Conservation (phyloP, 1,140 invertebrate genomes). For the Cydia amplana region DNA sequence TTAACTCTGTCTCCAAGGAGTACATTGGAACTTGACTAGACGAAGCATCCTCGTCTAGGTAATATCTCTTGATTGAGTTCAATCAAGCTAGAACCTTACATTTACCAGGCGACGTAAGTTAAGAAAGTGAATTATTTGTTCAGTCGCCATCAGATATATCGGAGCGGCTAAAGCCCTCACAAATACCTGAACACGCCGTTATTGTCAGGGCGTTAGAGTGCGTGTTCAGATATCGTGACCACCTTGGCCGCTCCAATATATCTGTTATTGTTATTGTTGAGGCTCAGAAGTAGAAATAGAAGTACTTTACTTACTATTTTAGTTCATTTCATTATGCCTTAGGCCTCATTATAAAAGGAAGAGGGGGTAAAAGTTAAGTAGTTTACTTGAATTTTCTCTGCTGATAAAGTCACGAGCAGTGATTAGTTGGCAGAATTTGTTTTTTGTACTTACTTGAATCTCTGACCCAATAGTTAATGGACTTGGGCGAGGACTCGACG, state of each 20-base stretch:
- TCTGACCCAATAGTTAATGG: slow-evolving; percentile 93
- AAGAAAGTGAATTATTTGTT: neutral
- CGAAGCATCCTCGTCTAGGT: neutral
- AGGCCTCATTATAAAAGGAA: no score
- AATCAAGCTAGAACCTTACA: neutral
- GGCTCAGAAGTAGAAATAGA: no score
- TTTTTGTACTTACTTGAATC: slow-evolving; percentile 86
- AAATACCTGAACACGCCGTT: no score
- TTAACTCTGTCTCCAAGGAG: neutral
- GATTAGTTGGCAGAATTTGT: neutral
- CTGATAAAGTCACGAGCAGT: neutral
- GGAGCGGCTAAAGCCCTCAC: no score
- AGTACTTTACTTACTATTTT: no score
- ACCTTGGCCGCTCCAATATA: no score
- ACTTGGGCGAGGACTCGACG: slow-evolving; percentile 93
- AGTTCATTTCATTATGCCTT: no score
- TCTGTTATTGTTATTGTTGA: no score
- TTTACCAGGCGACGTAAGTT: neutral
- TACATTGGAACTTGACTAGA: neutral
- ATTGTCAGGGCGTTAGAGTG: no score
- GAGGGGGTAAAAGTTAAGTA: no score
- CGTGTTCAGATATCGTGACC: no score
- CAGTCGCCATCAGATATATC: no score
- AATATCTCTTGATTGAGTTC: slow-evolving; percentile 13
- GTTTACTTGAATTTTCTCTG: neutral